Evolutionary conservation across 2,113 vertebrate species (phyloP).

Genomic region (Isurus oxyrinchus): DNA sequence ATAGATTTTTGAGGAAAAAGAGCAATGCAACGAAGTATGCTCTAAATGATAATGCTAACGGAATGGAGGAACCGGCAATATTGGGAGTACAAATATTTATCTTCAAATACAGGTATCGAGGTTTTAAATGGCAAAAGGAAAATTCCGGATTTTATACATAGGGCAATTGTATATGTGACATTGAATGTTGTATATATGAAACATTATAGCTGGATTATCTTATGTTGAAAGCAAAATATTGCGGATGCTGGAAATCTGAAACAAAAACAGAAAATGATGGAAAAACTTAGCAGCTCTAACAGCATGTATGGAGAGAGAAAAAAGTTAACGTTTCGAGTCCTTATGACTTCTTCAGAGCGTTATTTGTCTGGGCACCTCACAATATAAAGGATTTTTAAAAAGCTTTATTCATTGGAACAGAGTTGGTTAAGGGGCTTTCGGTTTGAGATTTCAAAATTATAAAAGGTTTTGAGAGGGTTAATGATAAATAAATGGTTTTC

Average conservation of each 20-base stretch:
- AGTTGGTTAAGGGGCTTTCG: not conserved
- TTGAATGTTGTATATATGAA: not conserved
- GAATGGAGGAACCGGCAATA: not conserved
- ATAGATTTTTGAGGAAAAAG: not conserved
- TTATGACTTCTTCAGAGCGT: too few relatives aligned
- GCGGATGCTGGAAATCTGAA: too few relatives aligned
- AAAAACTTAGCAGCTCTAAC: too few relatives aligned
- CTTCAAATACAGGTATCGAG: not conserved
- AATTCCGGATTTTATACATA: not conserved
- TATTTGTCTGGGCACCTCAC: not conserved
- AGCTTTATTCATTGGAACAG: not conserved
- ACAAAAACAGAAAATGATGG: too few relatives aligned
- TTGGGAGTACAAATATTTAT: too few relatives aligned
- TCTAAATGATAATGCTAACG: not conserved
- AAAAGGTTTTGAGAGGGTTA: not conserved
- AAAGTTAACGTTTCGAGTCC: too few relatives aligned
- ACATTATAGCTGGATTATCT: not conserved
- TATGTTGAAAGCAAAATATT: not conserved
- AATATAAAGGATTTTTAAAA: not conserved
- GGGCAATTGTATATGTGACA: not conserved
- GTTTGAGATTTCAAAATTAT: not conserved
- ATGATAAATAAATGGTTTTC: not conserved
- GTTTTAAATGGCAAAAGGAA: not conserved
- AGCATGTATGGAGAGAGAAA: too few relatives aligned
- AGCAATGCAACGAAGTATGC: not conserved